phyloP scores from a whole-genome alignment of 2,888 invertebrate genomes.

The Heliothis peltigera region DNA sequence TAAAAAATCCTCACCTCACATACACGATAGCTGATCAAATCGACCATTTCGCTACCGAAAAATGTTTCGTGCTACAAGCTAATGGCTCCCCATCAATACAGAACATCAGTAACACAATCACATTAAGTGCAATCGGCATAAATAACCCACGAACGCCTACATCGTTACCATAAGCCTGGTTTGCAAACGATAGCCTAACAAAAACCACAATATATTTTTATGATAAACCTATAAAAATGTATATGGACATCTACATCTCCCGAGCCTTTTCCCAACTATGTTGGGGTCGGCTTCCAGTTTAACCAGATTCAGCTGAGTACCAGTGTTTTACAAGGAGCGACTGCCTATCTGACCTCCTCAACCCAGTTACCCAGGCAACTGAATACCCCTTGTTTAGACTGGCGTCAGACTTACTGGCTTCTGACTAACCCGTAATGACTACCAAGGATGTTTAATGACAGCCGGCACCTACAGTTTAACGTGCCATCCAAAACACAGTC shows the following conservation, averaged over 20 bases:
- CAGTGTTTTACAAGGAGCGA: no score
- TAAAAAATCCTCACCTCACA: slow-evolving; percentile 18
- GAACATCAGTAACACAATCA: slow-evolving; percentile 11
- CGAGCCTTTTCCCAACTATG: no score
- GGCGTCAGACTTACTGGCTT: no score
- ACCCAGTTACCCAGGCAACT: no score
- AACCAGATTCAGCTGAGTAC: no score
- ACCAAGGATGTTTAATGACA: no score
- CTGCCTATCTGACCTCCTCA: no score
- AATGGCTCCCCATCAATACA: slow-evolving; percentile 17
- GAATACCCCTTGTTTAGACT: no score
- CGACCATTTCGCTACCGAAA: slow-evolving; percentile 23
- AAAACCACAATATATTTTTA: slow-evolving; percentile 66
- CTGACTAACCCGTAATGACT: no score
- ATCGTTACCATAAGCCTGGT: slow-evolving; percentile 28
- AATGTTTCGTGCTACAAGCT: slow-evolving; percentile 1
- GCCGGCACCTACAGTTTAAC: no score
- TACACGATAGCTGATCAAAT: slow-evolving; percentile 14
- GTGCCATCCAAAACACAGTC: no score
- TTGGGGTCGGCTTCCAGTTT: no score
- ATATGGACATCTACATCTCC: slow-evolving; percentile 63
- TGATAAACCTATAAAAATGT: slow-evolving; percentile 62
- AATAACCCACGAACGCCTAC: slow-evolving; percentile 7
- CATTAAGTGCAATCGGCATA: slow-evolving; percentile 13
- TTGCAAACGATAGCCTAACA: slow-evolving; percentile 33